Conservation (phyloP, 2,113 vertebrate species). For the Columba janthina region DNA sequence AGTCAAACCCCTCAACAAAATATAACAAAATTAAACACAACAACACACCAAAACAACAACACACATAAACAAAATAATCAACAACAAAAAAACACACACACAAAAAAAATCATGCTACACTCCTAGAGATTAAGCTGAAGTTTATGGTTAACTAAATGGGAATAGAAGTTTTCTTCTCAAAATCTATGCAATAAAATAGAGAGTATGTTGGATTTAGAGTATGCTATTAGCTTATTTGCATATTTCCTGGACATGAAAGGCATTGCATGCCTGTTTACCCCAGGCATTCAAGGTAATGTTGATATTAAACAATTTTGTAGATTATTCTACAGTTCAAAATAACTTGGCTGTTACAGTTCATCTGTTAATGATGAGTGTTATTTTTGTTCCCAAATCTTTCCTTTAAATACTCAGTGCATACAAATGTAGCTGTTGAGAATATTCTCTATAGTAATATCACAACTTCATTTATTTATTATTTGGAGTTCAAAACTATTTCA, state of each 20-base stretch:
- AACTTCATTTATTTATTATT: background rate
- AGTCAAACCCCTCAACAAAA: background rate
- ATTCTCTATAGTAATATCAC: background rate
- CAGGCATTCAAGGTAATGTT: background rate
- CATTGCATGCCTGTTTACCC: background rate
- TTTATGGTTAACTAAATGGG: background rate
- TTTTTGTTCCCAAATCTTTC: background rate
- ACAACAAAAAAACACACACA: background rate
- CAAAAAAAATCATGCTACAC: background rate
- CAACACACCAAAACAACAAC: too few species aligned
- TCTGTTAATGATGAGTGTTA: background rate
- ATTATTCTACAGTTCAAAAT: background rate
- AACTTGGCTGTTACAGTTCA: background rate
- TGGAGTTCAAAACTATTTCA: background rate
- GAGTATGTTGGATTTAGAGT: background rate
- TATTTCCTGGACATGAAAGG: background rate
- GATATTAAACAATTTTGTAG: background rate
- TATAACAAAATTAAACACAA: background rate
- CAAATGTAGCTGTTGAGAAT: background rate
- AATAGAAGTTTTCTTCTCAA: background rate
- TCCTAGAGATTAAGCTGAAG: background rate
- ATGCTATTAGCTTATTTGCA: background rate
- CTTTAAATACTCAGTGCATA: background rate
- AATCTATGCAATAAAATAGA: background rate
- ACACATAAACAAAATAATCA: too few species aligned